Percentiles rank a stretch among this genome's conserved stretches.
Evolutionary conservation across 2,888 invertebrate genomes (phyloP).

Genomic region (Strigamia maritima): DNA sequence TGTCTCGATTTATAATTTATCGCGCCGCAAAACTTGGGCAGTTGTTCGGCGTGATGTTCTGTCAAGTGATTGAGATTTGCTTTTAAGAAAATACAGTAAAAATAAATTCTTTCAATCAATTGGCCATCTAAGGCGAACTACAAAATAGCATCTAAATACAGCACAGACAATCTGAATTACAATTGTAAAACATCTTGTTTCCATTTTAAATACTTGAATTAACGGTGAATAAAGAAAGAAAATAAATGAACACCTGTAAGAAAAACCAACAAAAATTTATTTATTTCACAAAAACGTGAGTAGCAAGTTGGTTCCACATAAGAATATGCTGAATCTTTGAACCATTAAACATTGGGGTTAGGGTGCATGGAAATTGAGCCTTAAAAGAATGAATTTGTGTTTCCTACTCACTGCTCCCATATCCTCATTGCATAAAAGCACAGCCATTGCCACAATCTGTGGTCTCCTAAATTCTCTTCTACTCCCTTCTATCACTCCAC

Average conservation of each 20-base stretch:
- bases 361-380: slow-evolving; percentile 25
- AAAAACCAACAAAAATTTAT: neutral
- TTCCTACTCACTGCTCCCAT: slow-evolving; percentile 24
- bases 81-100: too few relatives aligned
- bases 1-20: too few relatives aligned
- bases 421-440: slow-evolving; percentile 22
- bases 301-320: slow-evolving; percentile 9
- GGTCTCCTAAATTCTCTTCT: slow-evolving; percentile 29
- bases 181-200: too few relatives aligned
- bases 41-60: too few relatives aligned
- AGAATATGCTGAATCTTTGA: slow-evolving; percentile 19
- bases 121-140: too few relatives aligned
- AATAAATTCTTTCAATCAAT: too few relatives aligned
- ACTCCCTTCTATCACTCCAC: slow-evolving; percentile 17
- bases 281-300: neutral
- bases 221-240: neutral
- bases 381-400: slow-evolving; percentile 27
- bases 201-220: too few relatives aligned
- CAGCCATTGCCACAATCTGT: slow-evolving; percentile 29
- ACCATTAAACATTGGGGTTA: slow-evolving; percentile 27
- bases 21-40: too few relatives aligned
- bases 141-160: too few relatives aligned
- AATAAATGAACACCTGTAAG: slow-evolving; percentile 22
- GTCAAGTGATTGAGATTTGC: too few relatives aligned
- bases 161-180: too few relatives aligned